These are phyloP conservation scores for Sarcophaga bullata DNA, from an alignment of 1,140 invertebrate species.

Conservation along the genomic window DNA sequence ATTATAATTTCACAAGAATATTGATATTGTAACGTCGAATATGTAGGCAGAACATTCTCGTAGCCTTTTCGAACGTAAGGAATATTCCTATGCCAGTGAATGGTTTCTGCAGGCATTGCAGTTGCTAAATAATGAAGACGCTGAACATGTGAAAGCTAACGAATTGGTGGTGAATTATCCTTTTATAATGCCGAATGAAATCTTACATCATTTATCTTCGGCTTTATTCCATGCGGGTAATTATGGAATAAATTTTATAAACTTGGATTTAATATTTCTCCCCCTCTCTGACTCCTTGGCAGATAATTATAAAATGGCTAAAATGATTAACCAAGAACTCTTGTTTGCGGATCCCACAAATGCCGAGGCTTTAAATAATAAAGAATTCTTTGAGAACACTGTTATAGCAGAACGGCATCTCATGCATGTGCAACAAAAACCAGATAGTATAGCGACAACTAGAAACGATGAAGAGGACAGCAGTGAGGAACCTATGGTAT, in stretches of 20 bases:
- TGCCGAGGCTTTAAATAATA: slow-evolving; percentile 44
- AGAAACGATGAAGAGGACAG: no score
- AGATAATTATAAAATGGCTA: slow-evolving; percentile 49
- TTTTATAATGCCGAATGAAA: neutral
- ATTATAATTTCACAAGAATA: no score
- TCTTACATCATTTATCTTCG: neutral
- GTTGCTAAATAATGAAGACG: neutral
- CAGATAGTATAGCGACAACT: no score
- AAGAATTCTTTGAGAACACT: neutral
- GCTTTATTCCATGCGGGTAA: neutral
- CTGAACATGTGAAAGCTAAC: neutral
- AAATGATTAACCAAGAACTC: slow-evolving; percentile 50
- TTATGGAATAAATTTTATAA: no score
- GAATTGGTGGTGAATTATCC: neutral
- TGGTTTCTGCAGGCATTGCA: slow-evolving; percentile 92
- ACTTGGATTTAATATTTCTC: neutral
- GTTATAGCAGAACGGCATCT: neutral
- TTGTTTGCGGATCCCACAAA: slow-evolving; percentile 46
- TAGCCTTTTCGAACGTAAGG: slow-evolving; percentile 86
- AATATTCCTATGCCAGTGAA: slow-evolving; percentile 88
- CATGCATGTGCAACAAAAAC: neutral
- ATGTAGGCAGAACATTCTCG: slow-evolving; percentile 59
- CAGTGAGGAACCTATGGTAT: no score
- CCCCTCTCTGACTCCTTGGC: neutral
- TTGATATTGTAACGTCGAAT: no score